phyloP scores from a whole-genome alignment of 2,888 invertebrate species.

The Latrodectus elegans region DNA sequence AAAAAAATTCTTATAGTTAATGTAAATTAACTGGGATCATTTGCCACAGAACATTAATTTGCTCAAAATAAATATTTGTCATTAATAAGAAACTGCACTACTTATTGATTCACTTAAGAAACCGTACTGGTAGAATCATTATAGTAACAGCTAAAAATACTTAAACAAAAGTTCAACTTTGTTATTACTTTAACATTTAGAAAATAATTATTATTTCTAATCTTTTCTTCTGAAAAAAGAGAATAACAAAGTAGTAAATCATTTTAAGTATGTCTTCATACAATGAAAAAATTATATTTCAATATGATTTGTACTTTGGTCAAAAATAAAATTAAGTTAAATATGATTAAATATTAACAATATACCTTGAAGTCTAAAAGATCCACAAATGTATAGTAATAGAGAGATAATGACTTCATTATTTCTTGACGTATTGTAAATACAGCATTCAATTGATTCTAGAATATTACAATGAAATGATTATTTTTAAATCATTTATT shows the following conservation, averaged over 20 bases:
- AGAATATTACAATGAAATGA: constrained; percentile 20
- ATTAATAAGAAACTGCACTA: too few relatives aligned
- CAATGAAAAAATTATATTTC: not conserved
- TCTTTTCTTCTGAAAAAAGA: not conserved
- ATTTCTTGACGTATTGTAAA: constrained; percentile 89
- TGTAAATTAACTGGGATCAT: too few relatives aligned
- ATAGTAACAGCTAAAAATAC: too few relatives aligned
- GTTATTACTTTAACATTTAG: not conserved
- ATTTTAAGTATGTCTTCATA: not conserved
- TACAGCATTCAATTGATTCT: constrained; percentile 86
- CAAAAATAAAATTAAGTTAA: not conserved
- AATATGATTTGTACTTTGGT: not conserved
- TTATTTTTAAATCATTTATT: too few relatives aligned
- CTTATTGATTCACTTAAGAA: too few relatives aligned
- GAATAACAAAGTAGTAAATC: not conserved
- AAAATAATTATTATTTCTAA: not conserved
- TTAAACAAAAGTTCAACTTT: not conserved
- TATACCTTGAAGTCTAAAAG: constrained; percentile 96
- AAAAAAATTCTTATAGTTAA: too few relatives aligned
- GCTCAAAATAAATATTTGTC: too few relatives aligned
- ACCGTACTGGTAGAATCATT: too few relatives aligned
- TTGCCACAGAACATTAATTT: too few relatives aligned
- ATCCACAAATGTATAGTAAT: constrained; percentile 99
- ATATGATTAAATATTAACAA: not conserved
- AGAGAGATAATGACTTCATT: constrained; percentile 94